These are phyloP conservation scores for Aphelinus atriplicis DNA, from an alignment of 1,140 invertebrate species.

Conservation along the genomic window DNA sequence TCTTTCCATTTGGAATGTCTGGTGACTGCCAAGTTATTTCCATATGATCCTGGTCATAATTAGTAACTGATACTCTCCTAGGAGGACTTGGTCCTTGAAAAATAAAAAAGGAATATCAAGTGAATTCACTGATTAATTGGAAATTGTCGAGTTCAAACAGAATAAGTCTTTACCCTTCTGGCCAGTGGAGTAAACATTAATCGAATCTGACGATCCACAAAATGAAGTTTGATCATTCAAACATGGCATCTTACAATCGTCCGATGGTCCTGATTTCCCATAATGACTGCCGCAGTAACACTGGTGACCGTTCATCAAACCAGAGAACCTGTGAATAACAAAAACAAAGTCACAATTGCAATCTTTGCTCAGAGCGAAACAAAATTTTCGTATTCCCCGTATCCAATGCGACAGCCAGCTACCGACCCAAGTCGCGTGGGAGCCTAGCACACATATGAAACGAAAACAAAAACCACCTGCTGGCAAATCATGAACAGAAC, in stretches of 20 bases:
- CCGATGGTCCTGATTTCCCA: constrained; percentile 53
- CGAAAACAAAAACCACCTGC: background rate
- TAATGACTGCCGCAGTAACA: constrained; percentile 65
- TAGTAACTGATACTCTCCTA: constrained; percentile 43
- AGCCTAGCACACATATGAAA: too few relatives aligned
- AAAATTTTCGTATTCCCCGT: too few relatives aligned
- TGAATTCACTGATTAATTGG: background rate
- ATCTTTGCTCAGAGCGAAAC: too few relatives aligned
- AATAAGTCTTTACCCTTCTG: constrained; percentile 57
- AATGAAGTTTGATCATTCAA: constrained; percentile 46
- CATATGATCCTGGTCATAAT: constrained; percentile 44
- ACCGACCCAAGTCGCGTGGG: too few relatives aligned
- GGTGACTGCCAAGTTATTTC: constrained; percentile 69
- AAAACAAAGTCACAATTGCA: too few relatives aligned
- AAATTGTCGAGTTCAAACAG: too few relatives aligned
- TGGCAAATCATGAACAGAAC: too few relatives aligned
- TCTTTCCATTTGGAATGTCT: constrained; percentile 69
- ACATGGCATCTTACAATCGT: constrained; percentile 60
- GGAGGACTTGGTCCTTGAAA: constrained; percentile 57
- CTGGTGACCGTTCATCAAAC: constrained; percentile 58
- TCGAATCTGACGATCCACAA: constrained; percentile 62
- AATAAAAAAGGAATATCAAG: background rate
- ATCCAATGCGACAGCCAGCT: too few relatives aligned
- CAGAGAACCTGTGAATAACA: constrained; percentile 59
- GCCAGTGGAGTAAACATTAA: constrained; percentile 65